Evolutionary conservation across 2,797 vertebrate species (phyloP), one percentile per base, ranked within the genome.

Genomic region (Cyprinella venusta): DNA sequence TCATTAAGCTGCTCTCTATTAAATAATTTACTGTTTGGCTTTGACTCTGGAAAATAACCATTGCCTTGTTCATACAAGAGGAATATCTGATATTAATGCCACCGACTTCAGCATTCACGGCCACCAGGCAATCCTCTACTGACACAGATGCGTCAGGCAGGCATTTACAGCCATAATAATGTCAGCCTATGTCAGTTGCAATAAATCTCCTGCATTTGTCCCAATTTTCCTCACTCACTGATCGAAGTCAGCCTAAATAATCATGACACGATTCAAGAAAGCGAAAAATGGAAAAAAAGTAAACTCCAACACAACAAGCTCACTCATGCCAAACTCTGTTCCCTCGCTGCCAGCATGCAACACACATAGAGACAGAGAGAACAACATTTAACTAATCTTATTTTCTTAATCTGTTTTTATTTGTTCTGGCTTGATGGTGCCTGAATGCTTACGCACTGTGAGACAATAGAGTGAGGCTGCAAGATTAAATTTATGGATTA

Each of bases 371-470:
- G 10, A 12, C 10, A 71, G 79, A 40, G 42, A 71, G 69, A 79
- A 65, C 65, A 64, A 75, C 36, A 2, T 56, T 74, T n/a, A 40
- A 79, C 70, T 82, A 65, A 82, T 76, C 56, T 80, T 38, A 87
- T 87, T 82, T 75, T 82, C 76, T 75, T 79, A 82, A 82, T 79
- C 70, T 80, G 69, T 61, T 84, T 68, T 16, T 38, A 5, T 82
- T 80, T 82, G 61, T 76, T 82, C 30, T 76, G 54, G 33, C 69
- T 61, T 75, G 42, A 13, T 77, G 65, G 33, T 70, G 65, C 65
- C 64, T 85, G 64, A 52, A 80, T 77, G 67, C 61, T 48, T 75
- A 77, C 76, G 33, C 63, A 83, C 54, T 72, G 61, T 33, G 38
- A 79, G 65, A 79, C 77, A 69, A 85, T 63, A 52, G 59, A 69